phyloP scores from a whole-genome alignment of 2,797 vertebrate species.

The Rhynchonycteris naso region DNA sequence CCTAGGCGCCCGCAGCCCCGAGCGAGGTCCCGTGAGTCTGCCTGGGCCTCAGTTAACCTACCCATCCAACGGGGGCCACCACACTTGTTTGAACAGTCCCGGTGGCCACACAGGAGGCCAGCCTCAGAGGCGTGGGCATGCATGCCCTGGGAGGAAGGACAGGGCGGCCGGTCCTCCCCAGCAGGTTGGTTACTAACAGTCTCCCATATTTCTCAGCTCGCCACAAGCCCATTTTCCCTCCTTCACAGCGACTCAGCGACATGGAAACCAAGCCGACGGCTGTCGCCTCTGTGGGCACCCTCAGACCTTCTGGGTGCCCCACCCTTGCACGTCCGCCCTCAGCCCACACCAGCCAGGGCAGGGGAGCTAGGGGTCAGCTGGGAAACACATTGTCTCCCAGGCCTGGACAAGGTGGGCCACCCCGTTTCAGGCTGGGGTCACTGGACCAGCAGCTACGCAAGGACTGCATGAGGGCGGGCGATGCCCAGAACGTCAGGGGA shows the following conservation, averaged over 20 bases:
- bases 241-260: fast-evolving
- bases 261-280: fast-evolving
- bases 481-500: not conserved
- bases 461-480: fast-evolving
- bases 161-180: fast-evolving
- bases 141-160: not conserved
- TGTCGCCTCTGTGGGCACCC: not conserved
- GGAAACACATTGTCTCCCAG: fast-evolving
- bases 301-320: fast-evolving
- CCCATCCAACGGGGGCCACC: not conserved
- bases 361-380: fast-evolving
- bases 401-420: not conserved
- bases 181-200: fast-evolving
- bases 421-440: not conserved
- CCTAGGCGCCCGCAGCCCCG: fast-evolving
- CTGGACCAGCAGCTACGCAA: fast-evolving
- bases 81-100: not conserved
- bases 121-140: fast-evolving
- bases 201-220: fast-evolving
- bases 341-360: fast-evolving
- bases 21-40: not conserved
- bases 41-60: not conserved
- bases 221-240: not conserved
- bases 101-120: not conserved
- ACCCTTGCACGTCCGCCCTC: not conserved